Evolutionary conservation across 2,888 invertebrate species (phyloP), one percentile per base, ranked within the genome.

Genomic region (Palloptera scutellata): DNA sequence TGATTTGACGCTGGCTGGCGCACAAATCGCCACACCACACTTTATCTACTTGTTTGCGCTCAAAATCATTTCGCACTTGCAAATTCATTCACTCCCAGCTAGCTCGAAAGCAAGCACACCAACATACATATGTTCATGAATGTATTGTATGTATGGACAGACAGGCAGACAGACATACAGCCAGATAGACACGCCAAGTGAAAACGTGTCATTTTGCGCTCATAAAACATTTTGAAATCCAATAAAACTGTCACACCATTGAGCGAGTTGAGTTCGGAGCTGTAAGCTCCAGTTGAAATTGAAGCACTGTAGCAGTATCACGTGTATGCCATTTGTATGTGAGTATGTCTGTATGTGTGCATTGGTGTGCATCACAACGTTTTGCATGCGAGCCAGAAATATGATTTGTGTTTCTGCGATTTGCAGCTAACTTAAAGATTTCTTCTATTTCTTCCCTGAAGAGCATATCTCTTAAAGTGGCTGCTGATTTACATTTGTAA

Each of bases 191-290:
- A 57, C 19, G 64, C 48, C 65, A 65, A 53, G 59, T 59, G 59
- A 65, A 65, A 65, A 65, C 64, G 64, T 65, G 65, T 65, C 59
- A 65, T 76, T 76, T 73, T 69, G 70, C 62, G 78, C 81, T 80
- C 83, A 82, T 83, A 83, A 83, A 83, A 82, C 83, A 82, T 80
- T 82, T 82, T 83, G 84, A 82, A 77, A 79, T 76, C 80, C 81
- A 83, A 83, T 83, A 83, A 83, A 83, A 83, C 81, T 83, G 83
- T 83, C 83, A 77, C 72, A 68, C 62, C 45, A 51, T 45, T 48
- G 51, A 48, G 15, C 2, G 51, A 48, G 15, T 48, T 48, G n/a
- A 15, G 15, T 8, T 48, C 13, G n/a, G 51, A 3, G 51, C 15
- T 4, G n/a, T 4, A 15, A 15, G 51, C 51, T 13, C n/a, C 51